phyloP scores from a whole-genome alignment of 2,797 vertebrate genomes.

The Acanthurus tractus region DNA sequence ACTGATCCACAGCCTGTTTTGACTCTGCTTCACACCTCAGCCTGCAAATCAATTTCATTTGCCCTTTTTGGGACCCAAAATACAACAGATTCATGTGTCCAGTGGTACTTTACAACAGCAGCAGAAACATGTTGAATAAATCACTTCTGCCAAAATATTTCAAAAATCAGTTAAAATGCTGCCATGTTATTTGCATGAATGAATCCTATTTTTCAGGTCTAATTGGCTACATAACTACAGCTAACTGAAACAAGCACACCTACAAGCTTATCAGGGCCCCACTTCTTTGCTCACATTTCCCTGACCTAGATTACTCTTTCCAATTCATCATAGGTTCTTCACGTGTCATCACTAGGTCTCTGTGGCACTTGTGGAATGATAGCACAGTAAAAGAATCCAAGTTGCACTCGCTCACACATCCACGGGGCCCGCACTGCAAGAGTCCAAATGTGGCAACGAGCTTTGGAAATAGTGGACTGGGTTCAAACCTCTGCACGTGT shows the following conservation, averaged over 20 bases:
- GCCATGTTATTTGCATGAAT: background rate
- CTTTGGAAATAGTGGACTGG: constrained; percentile 72
- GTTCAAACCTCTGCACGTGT: constrained; percentile 76
- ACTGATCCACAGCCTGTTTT: background rate
- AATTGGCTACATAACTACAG: background rate
- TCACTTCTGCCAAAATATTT: background rate
- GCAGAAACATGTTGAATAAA: background rate
- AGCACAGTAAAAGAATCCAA: constrained; percentile 67
- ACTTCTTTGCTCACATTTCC: constrained; percentile 20
- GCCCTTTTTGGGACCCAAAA: constrained; percentile 1
- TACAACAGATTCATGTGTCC: background rate
- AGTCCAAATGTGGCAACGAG: constrained; percentile 66
- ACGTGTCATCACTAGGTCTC: constrained; percentile 65
- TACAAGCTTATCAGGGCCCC: background rate
- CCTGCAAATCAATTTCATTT: constrained; percentile 26
- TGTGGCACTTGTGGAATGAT: constrained; percentile 79
- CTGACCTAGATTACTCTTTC: constrained; percentile 64
- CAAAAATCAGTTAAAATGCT: background rate
- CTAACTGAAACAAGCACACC: background rate
- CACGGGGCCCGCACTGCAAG: constrained; percentile 40
- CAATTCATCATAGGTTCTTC: constrained; percentile 51
- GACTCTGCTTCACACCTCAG: constrained; percentile 11
- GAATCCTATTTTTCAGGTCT: background rate
- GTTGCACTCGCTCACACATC: constrained; percentile 56
- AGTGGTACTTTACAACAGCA: background rate